phyloP scores from a whole-genome alignment of 1,140 invertebrate genomes.

The Drosophila virilis region DNA sequence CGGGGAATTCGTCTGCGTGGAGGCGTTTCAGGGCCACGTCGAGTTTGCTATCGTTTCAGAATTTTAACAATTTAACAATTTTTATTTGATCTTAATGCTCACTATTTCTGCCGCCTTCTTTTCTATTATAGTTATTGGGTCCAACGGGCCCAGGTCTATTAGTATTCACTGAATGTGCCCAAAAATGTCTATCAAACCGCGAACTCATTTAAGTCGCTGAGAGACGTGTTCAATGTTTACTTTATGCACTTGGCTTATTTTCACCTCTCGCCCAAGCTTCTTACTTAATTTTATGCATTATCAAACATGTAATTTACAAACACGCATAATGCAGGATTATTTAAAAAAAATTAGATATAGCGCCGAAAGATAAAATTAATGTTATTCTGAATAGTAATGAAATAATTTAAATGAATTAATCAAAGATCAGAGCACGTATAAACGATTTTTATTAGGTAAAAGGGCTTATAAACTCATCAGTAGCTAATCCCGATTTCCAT shows the following conservation, averaged over 20 bases:
- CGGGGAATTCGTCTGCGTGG: background rate
- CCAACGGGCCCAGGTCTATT: conserved; percentile 6
- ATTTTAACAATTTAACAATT: conserved; percentile 66
- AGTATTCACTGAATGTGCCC: conserved; percentile 49
- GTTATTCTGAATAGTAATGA: too few species aligned
- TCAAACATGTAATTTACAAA: too few species aligned
- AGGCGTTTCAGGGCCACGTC: conserved; percentile 54
- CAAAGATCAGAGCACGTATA: too few species aligned
- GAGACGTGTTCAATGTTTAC: conserved; percentile 70
- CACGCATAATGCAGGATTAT: too few species aligned
- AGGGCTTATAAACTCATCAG: conserved; percentile 11
- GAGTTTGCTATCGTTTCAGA: conserved; percentile 53
- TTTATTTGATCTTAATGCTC: conserved; percentile 78
- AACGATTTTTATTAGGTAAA: background rate
- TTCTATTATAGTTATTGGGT: conserved; percentile 26
- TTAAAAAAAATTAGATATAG: too few species aligned
- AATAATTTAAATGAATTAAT: too few species aligned
- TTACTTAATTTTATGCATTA: background rate
- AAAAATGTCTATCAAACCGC: conserved; percentile 75
- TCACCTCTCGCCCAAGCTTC: conserved; percentile 14
- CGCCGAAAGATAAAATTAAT: too few species aligned
- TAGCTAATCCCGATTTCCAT: conserved; percentile 13
- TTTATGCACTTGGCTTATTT: conserved; percentile 65
- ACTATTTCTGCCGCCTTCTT: conserved; percentile 69
- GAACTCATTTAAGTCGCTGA: conserved; percentile 74